Evolutionary conservation across 2,113 vertebrate genomes (phyloP).

Genomic region (Malurus melanocephalus): DNA sequence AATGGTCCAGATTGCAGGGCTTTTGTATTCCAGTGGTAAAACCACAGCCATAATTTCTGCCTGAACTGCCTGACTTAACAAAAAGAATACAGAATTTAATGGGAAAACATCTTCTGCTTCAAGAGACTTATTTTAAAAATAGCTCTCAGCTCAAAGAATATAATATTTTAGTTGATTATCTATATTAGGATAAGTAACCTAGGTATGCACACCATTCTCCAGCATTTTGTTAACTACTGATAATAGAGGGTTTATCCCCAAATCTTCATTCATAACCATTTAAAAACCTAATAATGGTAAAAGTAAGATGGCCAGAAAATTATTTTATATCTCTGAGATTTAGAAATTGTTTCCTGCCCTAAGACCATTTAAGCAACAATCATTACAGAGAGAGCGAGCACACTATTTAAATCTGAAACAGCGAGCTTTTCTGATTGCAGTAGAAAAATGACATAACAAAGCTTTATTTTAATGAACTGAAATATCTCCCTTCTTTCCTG

Average conservation of each 20-base stretch:
- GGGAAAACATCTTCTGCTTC: neutral
- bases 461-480: neutral
- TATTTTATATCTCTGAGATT: neutral
- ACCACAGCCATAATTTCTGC: neutral
- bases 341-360: neutral
- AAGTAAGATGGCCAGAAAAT: neutral
- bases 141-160: neutral
- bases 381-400: neutral
- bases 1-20: neutral
- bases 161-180: neutral
- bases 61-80: neutral
- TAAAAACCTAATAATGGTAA: neutral
- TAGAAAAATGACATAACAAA: neutral
- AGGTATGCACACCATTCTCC: rapidly evolving
- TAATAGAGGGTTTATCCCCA: neutral
- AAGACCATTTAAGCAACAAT: rapidly evolving
- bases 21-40: neutral
- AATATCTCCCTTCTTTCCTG: neutral
- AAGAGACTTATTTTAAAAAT: neutral
- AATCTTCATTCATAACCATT: neutral
- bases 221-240: neutral
- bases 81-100: neutral
- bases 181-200: neutral
- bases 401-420: neutral
- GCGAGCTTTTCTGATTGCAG: neutral